Percentiles rank a stretch among this genome's conserved stretches.
These are phyloP conservation scores for Plotosus lineatus DNA, from an alignment of 2,113 vertebrate species.

Conservation along the genomic window DNA sequence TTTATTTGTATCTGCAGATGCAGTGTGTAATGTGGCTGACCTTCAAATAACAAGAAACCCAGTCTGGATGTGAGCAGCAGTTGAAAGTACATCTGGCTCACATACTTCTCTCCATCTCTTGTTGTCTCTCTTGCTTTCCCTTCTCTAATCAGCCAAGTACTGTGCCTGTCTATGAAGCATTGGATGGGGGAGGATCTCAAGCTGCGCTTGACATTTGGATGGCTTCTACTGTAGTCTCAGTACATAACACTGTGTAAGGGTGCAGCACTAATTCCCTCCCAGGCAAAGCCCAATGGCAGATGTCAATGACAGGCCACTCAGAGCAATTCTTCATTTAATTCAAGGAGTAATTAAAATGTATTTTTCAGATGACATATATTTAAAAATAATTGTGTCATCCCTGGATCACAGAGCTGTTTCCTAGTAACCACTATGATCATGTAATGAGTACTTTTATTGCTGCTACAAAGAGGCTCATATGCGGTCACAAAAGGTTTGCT, in stretches of 20 bases:
- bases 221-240: conserved; percentile 45
- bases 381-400: conserved; percentile 42
- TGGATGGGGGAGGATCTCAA: conserved; percentile 21
- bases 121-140: conserved; percentile 29
- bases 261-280: conserved; percentile 25
- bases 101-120: conserved; percentile 39
- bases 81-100: conserved; percentile 46
- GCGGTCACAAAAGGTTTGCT: not conserved
- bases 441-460: conserved; percentile 41
- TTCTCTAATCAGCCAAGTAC: conserved; percentile 35
- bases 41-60: conserved; percentile 52
- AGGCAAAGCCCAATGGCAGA: conserved; percentile 46
- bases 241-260: conserved; percentile 35
- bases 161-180: conserved; percentile 37
- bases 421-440: conserved; percentile 42
- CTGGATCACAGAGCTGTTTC: conserved; percentile 5
- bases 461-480: conserved; percentile 40
- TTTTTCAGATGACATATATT: conserved; percentile 35
- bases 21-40: conserved; percentile 26
- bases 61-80: conserved; percentile 32
- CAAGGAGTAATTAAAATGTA: conserved; percentile 25
- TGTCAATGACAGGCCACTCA: conserved; percentile 33
- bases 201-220: conserved; percentile 55
- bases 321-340: conserved; percentile 31
- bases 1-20: conserved; percentile 31